phyloP scores from a whole-genome alignment of 2,888 invertebrate species.

The Hydriomena furcata region DNA sequence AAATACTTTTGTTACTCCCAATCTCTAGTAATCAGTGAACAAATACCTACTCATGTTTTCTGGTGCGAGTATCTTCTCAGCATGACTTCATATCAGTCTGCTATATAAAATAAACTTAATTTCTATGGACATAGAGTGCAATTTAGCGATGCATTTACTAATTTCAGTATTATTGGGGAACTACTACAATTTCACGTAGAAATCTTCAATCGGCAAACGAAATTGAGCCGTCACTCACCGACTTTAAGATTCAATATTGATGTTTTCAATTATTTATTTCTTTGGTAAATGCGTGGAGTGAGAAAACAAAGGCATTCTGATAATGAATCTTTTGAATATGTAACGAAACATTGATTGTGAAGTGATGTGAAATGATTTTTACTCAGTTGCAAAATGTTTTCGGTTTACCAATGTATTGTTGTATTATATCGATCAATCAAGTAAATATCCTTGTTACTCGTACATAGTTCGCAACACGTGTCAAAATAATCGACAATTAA shows the following conservation, averaged over 20 bases:
- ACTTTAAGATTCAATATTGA: background rate
- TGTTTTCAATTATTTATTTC: background rate
- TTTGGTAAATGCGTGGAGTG: background rate
- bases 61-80: too few species aligned
- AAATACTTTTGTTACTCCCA: slow-evolving; percentile 43
- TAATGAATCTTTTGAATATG: slow-evolving; percentile 33
- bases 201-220: too few species aligned
- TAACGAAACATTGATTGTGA: slow-evolving; percentile 20
- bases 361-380: slow-evolving; percentile 28
- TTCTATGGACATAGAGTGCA: background rate
- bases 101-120: background rate
- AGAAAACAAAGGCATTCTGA: slow-evolving; percentile 28
- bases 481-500: background rate
- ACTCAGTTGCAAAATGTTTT: slow-evolving; percentile 24
- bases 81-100: background rate
- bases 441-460: background rate
- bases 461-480: too few species aligned
- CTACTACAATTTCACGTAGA: too few species aligned
- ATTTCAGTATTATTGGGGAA: too few species aligned
- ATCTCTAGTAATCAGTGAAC: slow-evolving; percentile 44
- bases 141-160: too few species aligned
- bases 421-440: slow-evolving; percentile 31
- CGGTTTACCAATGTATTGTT: slow-evolving; percentile 23
- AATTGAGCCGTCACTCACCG: too few species aligned
- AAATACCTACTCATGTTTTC: slow-evolving; percentile 16